Evolutionary conservation across 2,797 vertebrate genomes (phyloP).

Genomic region (Rhinogobio ventralis): DNA sequence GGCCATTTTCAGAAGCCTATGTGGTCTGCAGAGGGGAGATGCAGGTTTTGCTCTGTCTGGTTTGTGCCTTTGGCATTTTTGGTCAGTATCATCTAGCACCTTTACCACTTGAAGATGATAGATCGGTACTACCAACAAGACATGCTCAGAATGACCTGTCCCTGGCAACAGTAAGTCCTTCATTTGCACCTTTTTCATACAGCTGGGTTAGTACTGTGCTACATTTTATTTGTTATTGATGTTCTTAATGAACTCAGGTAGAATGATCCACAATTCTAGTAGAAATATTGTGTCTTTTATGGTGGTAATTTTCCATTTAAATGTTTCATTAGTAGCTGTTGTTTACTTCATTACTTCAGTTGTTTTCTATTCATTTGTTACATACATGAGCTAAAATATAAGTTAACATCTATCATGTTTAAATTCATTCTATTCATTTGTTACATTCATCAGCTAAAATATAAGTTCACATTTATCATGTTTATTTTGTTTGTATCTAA

Average conservation of each 20-base stretch:
- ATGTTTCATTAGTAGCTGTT: neutral
- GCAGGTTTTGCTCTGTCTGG: constrained; percentile 69
- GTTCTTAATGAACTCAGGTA: neutral
- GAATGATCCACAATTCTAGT: neutral
- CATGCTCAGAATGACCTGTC: constrained; percentile 70
- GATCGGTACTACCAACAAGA: constrained; percentile 54
- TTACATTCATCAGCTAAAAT: neutral
- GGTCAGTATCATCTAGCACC: constrained; percentile 66
- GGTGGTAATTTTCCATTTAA: neutral
- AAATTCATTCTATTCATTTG: neutral
- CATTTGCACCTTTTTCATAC: constrained; percentile 48
- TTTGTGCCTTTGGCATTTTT: constrained; percentile 63
- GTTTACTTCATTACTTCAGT: too few relatives aligned
- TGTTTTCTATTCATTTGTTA: neutral
- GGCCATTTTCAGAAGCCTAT: constrained; percentile 58
- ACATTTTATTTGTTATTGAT: neutral
- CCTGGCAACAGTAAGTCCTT: constrained; percentile 80
- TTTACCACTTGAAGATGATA: constrained; percentile 57
- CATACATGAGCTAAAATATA: neutral
- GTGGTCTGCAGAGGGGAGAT: constrained; percentile 62
- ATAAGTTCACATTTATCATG: neutral
- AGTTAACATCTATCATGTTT: neutral
- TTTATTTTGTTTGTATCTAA: constrained; percentile 8
- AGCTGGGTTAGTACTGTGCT: neutral
- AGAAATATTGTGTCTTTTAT: neutral